Evolutionary conservation across 2,888 invertebrate genomes (phyloP).

Genomic region (Pristionchus exspectatus): DNA sequence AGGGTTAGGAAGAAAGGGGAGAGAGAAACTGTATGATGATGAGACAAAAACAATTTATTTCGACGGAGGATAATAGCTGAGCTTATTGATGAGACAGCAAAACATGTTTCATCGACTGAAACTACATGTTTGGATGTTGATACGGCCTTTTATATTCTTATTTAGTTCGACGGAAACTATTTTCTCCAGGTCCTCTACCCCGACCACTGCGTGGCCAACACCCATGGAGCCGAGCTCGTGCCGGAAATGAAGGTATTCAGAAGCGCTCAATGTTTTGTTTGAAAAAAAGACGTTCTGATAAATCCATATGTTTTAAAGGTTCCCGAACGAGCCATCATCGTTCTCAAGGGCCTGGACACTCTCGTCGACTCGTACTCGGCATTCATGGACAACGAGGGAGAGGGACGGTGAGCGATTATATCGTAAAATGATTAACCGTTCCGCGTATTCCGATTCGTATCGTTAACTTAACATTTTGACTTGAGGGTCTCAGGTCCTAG

Average conservation of each 20-base stretch:
- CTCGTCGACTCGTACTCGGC: constrained; percentile 97
- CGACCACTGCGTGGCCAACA: constrained; percentile 42
- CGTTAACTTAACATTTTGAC: too few species aligned
- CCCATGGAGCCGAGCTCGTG: constrained; percentile 28
- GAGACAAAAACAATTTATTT: too few species aligned
- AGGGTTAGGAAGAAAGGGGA: neutral
- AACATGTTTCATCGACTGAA: too few species aligned
- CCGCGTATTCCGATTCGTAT: too few species aligned
- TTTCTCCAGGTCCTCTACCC: constrained; percentile 49
- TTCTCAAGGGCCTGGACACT: constrained; percentile 87
- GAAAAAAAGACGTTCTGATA: neutral
- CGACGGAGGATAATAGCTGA: too few species aligned
- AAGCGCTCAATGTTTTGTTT: neutral
- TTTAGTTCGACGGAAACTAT: too few species aligned
- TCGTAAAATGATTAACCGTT: neutral
- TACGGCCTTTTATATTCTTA: neutral
- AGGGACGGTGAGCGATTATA: constrained; percentile 76
- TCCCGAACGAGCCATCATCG: neutral
- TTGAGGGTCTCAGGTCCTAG: too few species aligned
- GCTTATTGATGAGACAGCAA: too few species aligned
- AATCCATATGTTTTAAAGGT: neutral
- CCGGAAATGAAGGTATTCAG: neutral
- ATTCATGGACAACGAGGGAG: constrained; percentile 96
- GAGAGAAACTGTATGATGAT: neutral
- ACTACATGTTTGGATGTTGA: neutral